Percentiles rank a stretch among this genome's conserved stretches.
phyloP scores from a whole-genome alignment of 2,888 invertebrate species.

The Clunio marinus region DNA sequence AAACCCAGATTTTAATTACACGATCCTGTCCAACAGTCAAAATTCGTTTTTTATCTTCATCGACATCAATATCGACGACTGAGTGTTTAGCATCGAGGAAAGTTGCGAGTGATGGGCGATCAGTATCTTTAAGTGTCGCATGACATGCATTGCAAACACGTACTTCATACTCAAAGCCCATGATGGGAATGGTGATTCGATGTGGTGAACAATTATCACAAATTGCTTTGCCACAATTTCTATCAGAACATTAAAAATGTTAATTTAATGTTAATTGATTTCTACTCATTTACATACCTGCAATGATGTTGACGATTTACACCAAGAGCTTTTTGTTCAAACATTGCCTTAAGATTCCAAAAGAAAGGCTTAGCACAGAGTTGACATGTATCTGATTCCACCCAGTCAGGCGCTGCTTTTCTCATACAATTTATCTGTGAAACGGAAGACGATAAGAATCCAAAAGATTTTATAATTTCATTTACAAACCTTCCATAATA shows the following conservation, averaged over 20 bases:
- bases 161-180: slow-evolving; percentile 98
- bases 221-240: slow-evolving; percentile 91
- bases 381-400: slow-evolving; percentile 90
- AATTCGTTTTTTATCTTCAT: slow-evolving; percentile 81
- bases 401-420: slow-evolving; percentile 93
- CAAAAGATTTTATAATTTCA: background rate
- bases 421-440: slow-evolving; percentile 86
- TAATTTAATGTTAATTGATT: background rate
- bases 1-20: slow-evolving; percentile 90
- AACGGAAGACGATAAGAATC: too few relatives aligned
- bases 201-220: slow-evolving; percentile 89
- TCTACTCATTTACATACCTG: slow-evolving; percentile 11
- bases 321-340: slow-evolving; percentile 67
- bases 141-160: slow-evolving; percentile 92
- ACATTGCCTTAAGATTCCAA: slow-evolving; percentile 98
- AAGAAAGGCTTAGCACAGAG: slow-evolving; percentile 94
- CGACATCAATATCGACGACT: slow-evolving; percentile 81
- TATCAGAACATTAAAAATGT: slow-evolving; percentile 50
- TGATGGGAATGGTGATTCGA: slow-evolving; percentile 83
- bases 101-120: slow-evolving; percentile 85
- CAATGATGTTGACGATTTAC: slow-evolving; percentile 73
- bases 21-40: slow-evolving; percentile 93
- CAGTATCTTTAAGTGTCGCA: slow-evolving; percentile 73
- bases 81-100: slow-evolving; percentile 95
- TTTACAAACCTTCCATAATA: slow-evolving; percentile 65